These are phyloP conservation scores for Tanytarsus gracilentus DNA, from an alignment of 2,888 invertebrate species.

Conservation along the genomic window DNA sequence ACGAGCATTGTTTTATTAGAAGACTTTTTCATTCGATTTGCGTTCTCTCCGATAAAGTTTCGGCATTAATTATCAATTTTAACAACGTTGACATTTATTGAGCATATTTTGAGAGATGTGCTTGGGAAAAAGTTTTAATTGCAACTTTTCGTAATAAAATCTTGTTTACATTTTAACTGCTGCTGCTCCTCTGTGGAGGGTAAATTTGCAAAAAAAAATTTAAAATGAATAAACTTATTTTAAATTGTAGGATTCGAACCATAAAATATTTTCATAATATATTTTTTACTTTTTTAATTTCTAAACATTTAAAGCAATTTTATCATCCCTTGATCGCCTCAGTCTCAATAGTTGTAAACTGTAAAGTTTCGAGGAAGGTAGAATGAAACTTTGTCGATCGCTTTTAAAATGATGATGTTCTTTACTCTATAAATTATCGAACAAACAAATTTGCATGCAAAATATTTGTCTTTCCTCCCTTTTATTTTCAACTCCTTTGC, in stretches of 20 bases:
- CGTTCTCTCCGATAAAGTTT: not conserved
- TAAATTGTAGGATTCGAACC: too few species aligned
- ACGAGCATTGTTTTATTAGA: constrained; percentile 9
- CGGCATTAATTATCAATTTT: constrained; percentile 12
- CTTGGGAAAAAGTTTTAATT: too few species aligned
- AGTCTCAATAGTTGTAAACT: too few species aligned
- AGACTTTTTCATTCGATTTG: not conserved
- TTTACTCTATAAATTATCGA: constrained; percentile 18
- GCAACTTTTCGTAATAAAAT: not conserved
- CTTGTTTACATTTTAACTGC: not conserved
- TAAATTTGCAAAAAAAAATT: not conserved
- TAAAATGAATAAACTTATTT: too few species aligned
- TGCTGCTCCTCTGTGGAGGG: not conserved
- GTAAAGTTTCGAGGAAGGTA: too few species aligned
- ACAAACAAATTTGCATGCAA: constrained; percentile 22
- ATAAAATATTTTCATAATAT: too few species aligned
- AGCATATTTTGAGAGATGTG: too few species aligned
- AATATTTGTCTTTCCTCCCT: constrained; percentile 12
- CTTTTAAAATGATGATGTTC: constrained; percentile 9
- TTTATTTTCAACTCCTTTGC: not conserved
- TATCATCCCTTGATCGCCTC: too few species aligned
- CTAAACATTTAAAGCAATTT: too few species aligned
- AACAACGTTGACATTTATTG: constrained; percentile 6
- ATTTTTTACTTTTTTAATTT: too few species aligned
- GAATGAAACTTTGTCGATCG: not conserved